Base-by-base conservation (phyloP, 2,113 vertebrate species). In the Platysteira castanea region DNA sequence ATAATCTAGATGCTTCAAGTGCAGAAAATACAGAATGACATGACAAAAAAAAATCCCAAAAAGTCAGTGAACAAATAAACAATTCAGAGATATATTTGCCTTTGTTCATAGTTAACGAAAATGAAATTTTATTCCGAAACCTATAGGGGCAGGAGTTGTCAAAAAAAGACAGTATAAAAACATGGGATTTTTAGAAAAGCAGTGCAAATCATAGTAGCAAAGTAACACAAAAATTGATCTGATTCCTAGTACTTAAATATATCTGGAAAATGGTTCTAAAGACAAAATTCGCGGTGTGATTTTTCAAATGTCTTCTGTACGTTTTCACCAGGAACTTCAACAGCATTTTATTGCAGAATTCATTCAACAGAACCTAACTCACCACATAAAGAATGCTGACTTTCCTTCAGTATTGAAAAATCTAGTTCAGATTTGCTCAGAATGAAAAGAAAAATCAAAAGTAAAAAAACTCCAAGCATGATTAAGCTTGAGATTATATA, bases 281-380 rank as follows among this genome's bases (percentile, higher is more conserved):
- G 42, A 59, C 22, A 87, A 86, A 89, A 76, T 42, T 46, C 6
- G 19, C 27, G 2, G 17, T 18, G 8, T 37, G 30, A 92, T 75
- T 89, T 96, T 95, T 85, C 80, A 71, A 81, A 93, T 41, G 19
- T 33, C 18, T 37, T 64, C 39, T 57, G 5, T 30, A 42, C 35
- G 11, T 83, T 96, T 75, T 96, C 52, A 95, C 44, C 56, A 84
- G 23, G n/a, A 96, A 96, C 71, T 82, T 81, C 71, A 95, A 44
- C 81, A 53, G 14, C 7, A 44, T 87, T 93, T 92, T 86, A 44
- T 35, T 49, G 11, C 6, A 73, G 31, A 70, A 73, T 82, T 94
- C 54, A 44, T 70, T 68, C 35, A 78, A 60, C 8, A 80, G 22
- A 92, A 47, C 9, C 37, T 84, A 67, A 53, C 49, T 96, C 86